Percentiles rank a stretch among this genome's conserved stretches.
Conservation (phyloP, 1,140 invertebrate species). For the Pomacea maculata region DNA sequence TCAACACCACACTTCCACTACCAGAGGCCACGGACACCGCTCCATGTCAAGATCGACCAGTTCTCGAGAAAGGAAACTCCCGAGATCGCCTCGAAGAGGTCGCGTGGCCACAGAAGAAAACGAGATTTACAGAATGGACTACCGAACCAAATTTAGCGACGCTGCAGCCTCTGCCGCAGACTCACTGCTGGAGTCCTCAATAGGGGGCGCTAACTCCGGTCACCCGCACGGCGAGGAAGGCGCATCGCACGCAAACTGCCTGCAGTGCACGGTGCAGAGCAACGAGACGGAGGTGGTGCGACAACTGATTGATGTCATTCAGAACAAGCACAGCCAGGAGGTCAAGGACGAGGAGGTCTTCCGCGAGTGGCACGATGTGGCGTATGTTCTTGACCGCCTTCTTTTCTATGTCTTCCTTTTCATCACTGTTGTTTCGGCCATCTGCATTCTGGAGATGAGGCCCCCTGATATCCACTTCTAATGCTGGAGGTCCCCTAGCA, state of each 20-base stretch:
- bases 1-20: slow-evolving; percentile 12
- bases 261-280: background rate
- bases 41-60: background rate
- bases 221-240: background rate
- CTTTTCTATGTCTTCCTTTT: slow-evolving; percentile 71
- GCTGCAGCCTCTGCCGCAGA: background rate
- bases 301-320: slow-evolving; percentile 43
- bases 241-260: background rate
- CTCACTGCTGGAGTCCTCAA: background rate
- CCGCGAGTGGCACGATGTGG: slow-evolving; percentile 69
- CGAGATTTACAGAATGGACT: slow-evolving; percentile 33
- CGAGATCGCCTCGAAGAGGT: slow-evolving; percentile 15
- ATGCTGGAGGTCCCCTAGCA: no score
- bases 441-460: slow-evolving; percentile 63
- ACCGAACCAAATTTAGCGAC: slow-evolving; percentile 9
- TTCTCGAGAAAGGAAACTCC: background rate
- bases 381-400: slow-evolving; percentile 69
- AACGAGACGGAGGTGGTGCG: slow-evolving; percentile 31
- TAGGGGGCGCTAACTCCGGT: background rate
- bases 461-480: slow-evolving; percentile 28
- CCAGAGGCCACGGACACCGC: slow-evolving; percentile 6
- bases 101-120: slow-evolving; percentile 36
- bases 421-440: slow-evolving; percentile 67
- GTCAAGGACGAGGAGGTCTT: slow-evolving; percentile 53
- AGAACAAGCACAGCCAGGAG: slow-evolving; percentile 43